Percentiles rank a stretch among this genome's conserved stretches.
These are phyloP conservation scores for Aldrovandia affinis DNA, from an alignment of 2,797 vertebrate species.

Conservation along the genomic window DNA sequence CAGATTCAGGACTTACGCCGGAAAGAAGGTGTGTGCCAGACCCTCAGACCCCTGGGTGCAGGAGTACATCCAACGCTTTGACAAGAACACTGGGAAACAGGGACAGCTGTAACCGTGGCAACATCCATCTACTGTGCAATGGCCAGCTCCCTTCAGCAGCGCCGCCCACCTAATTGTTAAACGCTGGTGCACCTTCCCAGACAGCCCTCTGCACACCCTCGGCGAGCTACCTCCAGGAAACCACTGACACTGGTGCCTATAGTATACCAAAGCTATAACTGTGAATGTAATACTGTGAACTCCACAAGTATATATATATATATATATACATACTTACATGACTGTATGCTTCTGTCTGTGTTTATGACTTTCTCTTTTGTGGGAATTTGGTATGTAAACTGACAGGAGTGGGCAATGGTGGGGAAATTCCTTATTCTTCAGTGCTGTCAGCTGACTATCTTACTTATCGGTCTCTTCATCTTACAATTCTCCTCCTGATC, in stretches of 20 bases:
- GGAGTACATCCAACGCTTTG: slow-evolving; percentile 50
- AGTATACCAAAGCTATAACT: neutral
- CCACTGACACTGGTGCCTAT: neutral
- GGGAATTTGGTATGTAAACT: neutral
- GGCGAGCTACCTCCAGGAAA: neutral
- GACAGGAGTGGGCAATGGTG: neutral
- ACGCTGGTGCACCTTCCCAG: neutral
- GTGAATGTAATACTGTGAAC: neutral
- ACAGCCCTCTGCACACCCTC: neutral
- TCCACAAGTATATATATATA: neutral
- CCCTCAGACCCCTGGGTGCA: slow-evolving; percentile 62
- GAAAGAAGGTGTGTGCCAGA: slow-evolving; percentile 58
- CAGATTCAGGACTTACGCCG: slow-evolving; percentile 59
- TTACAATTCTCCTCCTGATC: neutral
- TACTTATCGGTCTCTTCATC: neutral
- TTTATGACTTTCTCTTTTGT: neutral
- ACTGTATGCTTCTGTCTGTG: neutral
- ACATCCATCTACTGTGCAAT: neutral
- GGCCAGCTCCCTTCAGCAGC: neutral
- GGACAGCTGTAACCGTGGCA: slow-evolving; percentile 44
- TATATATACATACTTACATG: neutral
- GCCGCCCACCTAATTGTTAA: neutral
- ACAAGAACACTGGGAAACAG: slow-evolving; percentile 42
- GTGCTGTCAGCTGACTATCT: neutral
- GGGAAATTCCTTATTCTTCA: neutral